Base-by-base conservation (phyloP, 2,888 invertebrate genomes). In the Melinaea marsaeus region DNA sequence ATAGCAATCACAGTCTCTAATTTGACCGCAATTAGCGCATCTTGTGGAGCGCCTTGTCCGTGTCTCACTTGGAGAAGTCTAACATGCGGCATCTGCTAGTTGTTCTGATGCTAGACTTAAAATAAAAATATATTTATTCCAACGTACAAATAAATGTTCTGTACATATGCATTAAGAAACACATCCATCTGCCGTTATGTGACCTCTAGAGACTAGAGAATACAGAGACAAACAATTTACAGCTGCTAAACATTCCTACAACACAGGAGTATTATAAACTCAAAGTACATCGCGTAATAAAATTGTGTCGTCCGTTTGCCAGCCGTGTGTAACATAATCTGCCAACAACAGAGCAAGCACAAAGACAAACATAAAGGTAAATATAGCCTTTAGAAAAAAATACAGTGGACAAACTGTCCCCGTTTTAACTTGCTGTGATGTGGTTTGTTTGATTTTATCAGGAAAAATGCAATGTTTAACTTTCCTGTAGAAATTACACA, bases 11-110 rank as follows among this genome's bases (percentile, higher is more conserved):
- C 67, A 56, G 64, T 56, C 55, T 70, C 65, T 62, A 66, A 69
- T 65, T 69, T 62, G 64, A 65, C 57, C 65, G 64, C 69, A 67
- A 68, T 69, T 65, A 67, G 66, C 63, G 58, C 35, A 57, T 55
- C 37, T 61, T 58, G 58, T 61, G 62, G 63, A 61, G 57, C 46
- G 57, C 61, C 60, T 68, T 63, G 69, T 69, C 66, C 60, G 35
- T 58, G 69, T 68, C 69, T 51, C 47, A 60, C 48, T 32, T 55
- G 59, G 42, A 51, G 42, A 34, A 37, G 37, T 37, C 7, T 37
- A 37, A 37, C 37, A 7, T 6, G 37, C 7, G 7, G 37, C 37
- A 42, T 42, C 42, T 42, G 42, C 42, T 42, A 7, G 42, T 42
- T 3, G 42, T 42, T 42, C 42, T 9, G 42, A 42, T 42, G 11